Evolutionary conservation across 2,113 vertebrate species (phyloP).

Genomic region (Syngnathus floridae): DNA sequence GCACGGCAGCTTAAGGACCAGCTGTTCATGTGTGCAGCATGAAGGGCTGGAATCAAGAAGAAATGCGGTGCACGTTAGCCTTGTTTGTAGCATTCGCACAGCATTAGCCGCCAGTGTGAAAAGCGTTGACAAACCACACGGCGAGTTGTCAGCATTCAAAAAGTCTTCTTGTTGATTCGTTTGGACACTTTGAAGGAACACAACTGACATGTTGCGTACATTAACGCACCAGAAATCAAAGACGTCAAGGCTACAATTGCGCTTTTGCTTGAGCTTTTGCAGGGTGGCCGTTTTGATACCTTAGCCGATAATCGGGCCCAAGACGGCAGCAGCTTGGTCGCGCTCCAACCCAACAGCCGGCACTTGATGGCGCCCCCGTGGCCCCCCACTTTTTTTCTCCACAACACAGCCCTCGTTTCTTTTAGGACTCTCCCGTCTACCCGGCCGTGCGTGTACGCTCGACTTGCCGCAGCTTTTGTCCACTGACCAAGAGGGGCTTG

Average conservation of each 20-base stretch:
- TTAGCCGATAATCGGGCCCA: constrained; percentile 42
- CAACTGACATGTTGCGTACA: background rate
- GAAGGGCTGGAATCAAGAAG: background rate
- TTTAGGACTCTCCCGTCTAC: constrained; percentile 10
- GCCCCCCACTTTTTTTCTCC: constrained; percentile 48
- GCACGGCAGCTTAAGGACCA: background rate
- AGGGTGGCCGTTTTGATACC: constrained; percentile 11
- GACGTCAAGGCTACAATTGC: background rate
- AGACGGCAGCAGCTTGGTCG: constrained; percentile 47
- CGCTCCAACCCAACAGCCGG: constrained; percentile 80
- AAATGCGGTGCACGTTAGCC: background rate
- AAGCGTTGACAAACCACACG: background rate
- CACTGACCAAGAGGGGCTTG: constrained; percentile 48
- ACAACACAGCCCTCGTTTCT: constrained; percentile 54
- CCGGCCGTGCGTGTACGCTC: constrained; percentile 69
- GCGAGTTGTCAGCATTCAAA: background rate
- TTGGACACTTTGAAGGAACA: background rate
- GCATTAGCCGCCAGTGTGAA: background rate
- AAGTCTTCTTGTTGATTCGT: background rate
- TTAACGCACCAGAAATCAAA: constrained; percentile 50
- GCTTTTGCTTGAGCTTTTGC: background rate
- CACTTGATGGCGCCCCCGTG: constrained; percentile 41
- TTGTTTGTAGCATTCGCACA: background rate
- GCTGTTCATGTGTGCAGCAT: background rate
- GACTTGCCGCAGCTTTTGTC: constrained; percentile 80